These are phyloP conservation scores for Piprites chloris DNA, from an alignment of 2,113 vertebrate genomes.

Conservation along the genomic window DNA sequence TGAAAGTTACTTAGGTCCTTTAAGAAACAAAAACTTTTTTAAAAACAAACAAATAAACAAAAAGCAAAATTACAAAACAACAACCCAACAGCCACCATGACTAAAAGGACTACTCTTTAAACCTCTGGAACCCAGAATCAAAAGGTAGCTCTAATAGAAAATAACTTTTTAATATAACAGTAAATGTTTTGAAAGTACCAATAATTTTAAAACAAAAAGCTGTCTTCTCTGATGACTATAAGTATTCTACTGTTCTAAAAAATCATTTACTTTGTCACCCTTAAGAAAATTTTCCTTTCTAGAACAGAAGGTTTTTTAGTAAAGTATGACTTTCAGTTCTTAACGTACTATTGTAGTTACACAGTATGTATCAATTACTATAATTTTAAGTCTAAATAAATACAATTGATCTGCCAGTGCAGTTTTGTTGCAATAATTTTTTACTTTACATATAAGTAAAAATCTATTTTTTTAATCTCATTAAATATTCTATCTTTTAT, in stretches of 20 bases:
- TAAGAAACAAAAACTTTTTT: not conserved
- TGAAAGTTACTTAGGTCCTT: not conserved
- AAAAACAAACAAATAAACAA: not conserved
- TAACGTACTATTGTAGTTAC: not conserved
- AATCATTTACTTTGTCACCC: not conserved
- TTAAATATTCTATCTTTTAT: not conserved
- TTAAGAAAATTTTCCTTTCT: not conserved
- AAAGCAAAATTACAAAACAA: not conserved
- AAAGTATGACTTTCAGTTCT: not conserved
- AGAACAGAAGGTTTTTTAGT: not conserved
- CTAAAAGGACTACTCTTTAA: not conserved
- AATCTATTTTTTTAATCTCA: not conserved
- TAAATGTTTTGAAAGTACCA: not conserved
- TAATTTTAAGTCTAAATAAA: not conserved
- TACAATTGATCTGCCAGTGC: not conserved
- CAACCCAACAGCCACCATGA: rapidly evolving
- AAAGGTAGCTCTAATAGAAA: not conserved
- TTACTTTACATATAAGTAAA: not conserved
- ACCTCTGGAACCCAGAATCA: not conserved
- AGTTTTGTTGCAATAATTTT: not conserved
- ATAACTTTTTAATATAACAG: not conserved
- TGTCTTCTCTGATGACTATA: not conserved
- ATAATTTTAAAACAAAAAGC: not conserved
- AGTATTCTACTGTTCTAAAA: not conserved
- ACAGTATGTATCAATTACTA: not conserved